Evolutionary conservation across 2,888 invertebrate species (phyloP).

Genomic region (Mantis religiosa): DNA sequence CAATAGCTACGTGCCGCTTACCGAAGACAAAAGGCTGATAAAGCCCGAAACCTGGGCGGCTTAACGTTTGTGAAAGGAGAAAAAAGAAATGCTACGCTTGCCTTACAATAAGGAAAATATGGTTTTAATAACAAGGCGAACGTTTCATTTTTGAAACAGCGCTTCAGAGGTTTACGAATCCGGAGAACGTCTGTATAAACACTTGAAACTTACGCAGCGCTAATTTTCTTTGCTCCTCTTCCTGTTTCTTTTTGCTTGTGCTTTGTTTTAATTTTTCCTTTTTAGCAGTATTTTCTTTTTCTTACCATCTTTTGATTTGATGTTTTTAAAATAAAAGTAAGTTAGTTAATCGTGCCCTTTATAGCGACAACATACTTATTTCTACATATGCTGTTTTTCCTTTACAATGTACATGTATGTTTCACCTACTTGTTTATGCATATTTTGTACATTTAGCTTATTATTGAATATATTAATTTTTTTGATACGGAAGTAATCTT

Average conservation of each 20-base stretch:
- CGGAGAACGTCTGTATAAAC: neutral
- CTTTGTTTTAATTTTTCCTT: neutral
- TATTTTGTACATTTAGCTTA: no score
- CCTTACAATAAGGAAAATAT: neutral
- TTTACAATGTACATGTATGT: no score
- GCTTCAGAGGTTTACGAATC: neutral
- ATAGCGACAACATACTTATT: neutral
- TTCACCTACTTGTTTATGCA: no score
- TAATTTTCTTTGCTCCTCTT: neutral
- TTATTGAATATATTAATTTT: no score
- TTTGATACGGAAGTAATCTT: no score
- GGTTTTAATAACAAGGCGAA: neutral
- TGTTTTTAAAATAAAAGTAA: neutral
- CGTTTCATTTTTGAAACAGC: neutral
- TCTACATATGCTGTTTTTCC: no score
- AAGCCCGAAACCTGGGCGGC: neutral
- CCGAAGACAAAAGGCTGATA: neutral
- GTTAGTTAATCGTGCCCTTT: no score
- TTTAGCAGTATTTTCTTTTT: neutral
- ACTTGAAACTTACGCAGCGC: neutral
- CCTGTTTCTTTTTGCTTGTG: neutral
- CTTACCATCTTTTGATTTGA: neutral
- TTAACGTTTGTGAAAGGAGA: neutral
- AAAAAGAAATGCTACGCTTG: neutral
- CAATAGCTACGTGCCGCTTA: neutral